phyloP scores from a whole-genome alignment of 2,113 vertebrate species.

The Ptyas mucosa region DNA sequence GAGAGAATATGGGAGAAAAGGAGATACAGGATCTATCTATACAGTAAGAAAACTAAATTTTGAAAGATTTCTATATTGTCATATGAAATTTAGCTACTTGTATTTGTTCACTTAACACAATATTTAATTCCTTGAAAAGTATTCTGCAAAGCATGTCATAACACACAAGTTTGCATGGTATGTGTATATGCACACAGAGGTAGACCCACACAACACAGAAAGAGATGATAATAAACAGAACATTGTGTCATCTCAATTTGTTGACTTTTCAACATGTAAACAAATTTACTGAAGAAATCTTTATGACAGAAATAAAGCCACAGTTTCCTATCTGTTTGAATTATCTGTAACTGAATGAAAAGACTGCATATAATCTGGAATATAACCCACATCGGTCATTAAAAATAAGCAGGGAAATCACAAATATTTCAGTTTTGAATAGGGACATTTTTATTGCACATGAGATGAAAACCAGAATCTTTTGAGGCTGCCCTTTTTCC shows the following conservation, averaged over 20 bases:
- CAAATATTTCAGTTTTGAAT: constrained; percentile 5
- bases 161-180: background rate
- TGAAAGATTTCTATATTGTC: background rate
- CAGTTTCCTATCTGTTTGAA: rapidly evolving
- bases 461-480: constrained; percentile 60
- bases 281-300: background rate
- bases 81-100: background rate
- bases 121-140: background rate
- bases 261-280: too few species aligned
- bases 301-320: background rate
- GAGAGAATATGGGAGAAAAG: background rate
- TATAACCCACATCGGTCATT: constrained; percentile 5
- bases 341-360: background rate
- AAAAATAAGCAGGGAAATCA: constrained; percentile 28
- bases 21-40: background rate
- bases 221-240: background rate
- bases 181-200: background rate
- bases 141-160: background rate
- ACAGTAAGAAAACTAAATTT: background rate
- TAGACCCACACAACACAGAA: background rate
- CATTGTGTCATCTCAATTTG: background rate
- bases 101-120: background rate
- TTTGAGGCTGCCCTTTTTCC: constrained; percentile 38
- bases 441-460: constrained; percentile 29
- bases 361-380: constrained; percentile 28